These are phyloP conservation scores for Sebastiscus tertius DNA, from an alignment of 2,797 vertebrate species.

Conservation along the genomic window DNA sequence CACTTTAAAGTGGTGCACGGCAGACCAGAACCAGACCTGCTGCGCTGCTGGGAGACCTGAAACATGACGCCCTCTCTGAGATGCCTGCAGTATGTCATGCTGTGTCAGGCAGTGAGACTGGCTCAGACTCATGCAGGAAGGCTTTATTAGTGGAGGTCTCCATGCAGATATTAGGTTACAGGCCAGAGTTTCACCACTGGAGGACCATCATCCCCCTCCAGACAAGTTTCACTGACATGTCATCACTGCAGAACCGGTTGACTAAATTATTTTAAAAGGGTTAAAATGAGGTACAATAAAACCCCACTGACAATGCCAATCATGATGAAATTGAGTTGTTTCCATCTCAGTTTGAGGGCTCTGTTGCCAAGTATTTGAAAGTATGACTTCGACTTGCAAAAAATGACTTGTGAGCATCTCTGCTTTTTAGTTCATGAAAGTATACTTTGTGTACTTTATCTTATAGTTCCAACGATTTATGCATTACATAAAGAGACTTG, in stretches of 20 bases:
- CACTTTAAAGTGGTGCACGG: constrained; percentile 45
- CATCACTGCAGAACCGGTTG: background rate
- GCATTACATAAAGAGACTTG: too few relatives aligned
- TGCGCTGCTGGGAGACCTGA: constrained; percentile 42
- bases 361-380: background rate
- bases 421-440: too few relatives aligned
- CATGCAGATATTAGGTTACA: constrained; percentile 46
- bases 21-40: constrained; percentile 47
- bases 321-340: background rate
- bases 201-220: background rate
- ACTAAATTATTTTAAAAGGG: background rate
- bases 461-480: too few relatives aligned
- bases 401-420: too few relatives aligned
- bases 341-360: background rate
- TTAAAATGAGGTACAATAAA: background rate
- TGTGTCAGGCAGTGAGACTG: constrained; percentile 48
- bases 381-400: too few relatives aligned
- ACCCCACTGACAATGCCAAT: background rate
- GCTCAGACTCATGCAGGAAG: constrained; percentile 25
- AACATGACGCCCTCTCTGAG: constrained; percentile 58
- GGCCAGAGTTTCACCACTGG: constrained; percentile 3
- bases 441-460: too few relatives aligned
- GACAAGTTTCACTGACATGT: constrained; percentile 6
- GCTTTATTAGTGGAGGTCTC: constrained; percentile 32
- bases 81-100: constrained; percentile 61